A percentile compares a stretch with the other conserved stretches of the same genome.
phyloP scores from a whole-genome alignment of 64 coral and sea anemone genomes.

The Dendrophyllia cribrosa region DNA sequence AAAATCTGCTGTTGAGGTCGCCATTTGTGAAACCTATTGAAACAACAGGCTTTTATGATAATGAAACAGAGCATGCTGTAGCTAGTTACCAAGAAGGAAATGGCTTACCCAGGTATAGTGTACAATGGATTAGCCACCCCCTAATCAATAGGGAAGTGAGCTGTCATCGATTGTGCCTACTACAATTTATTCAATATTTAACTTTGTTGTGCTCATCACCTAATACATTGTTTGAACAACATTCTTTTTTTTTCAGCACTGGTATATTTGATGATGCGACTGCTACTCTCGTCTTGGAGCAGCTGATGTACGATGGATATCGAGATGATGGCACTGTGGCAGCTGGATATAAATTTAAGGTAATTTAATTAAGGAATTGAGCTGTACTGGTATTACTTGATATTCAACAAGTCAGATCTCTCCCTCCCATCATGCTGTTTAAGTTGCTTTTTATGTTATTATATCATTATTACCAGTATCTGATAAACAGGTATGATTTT shows the following conservation, averaged over 20 bases:
- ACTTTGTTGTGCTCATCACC: neutral
- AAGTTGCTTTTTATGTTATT: too few relatives aligned
- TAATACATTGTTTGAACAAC: too few relatives aligned
- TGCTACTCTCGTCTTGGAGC: conserved; percentile 76
- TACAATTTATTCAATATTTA: too few relatives aligned
- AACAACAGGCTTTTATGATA: conserved; percentile 66
- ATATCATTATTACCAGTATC: too few relatives aligned
- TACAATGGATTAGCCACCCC: neutral
- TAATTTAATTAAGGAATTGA: neutral
- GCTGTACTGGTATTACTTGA: neutral
- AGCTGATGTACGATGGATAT: conserved; percentile 92
- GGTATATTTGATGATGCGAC: conserved; percentile 76
- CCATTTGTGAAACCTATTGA: neutral
- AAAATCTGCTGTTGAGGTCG: conserved; percentile 81
- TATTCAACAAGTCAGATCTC: too few relatives aligned
- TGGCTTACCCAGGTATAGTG: conserved; percentile 30
- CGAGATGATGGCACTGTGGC: conserved; percentile 67
- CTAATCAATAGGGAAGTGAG: too few relatives aligned
- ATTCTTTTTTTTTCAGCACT: neutral
- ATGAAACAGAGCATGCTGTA: conserved; percentile 58
- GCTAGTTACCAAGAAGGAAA: conserved; percentile 68
- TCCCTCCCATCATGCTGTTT: too few relatives aligned
- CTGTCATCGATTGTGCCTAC: too few relatives aligned
- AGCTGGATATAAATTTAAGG: conserved; percentile 95
- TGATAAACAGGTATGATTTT: neutral